Evolutionary conservation across 2,888 invertebrate species (phyloP), one percentile per base, ranked within the genome.

Genomic region (Stenotaenia linearis): DNA sequence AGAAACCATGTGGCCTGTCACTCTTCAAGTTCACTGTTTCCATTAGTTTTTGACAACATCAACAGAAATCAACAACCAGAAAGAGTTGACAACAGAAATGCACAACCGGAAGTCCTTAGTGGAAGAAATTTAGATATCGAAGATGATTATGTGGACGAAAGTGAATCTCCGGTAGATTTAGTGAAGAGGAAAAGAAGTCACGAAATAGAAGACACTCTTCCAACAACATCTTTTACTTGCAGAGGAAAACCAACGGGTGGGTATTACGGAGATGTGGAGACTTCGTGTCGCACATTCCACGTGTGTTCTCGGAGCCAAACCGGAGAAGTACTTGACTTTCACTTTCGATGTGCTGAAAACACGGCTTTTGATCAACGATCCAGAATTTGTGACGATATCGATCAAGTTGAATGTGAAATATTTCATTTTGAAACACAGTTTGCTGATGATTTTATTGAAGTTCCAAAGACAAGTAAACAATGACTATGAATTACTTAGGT

Each of bases 181-280:
- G 40, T 40, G 7, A 56, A 56, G 56, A 18, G 21, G 10, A 56
- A 56, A 21, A 18, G 56, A 21, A 56, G 56, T 21, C 21, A 56
- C 6, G 56, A 23, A 5, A 56, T 56, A 21, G 56, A 56, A 25
- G 78, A 78, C 6, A 3, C 3, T 25, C 28, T 78, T 7, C 78
- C 78, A 3, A 35, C 5, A 6, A 78, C 78, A 32, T 78, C 78
- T 32, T 78, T 78, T 35, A 69, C 78, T 12, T 78, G 78, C 37
- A 30, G 30, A 21, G 78, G 74, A 15, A 78, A 78, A 74, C 18
- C 21, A 35, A 25, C 18, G 3, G 69, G 61, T n/a, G 78, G 78
- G 9, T 78, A 78, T 21, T 78, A 21, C 25, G 78, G 74, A 1
- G 78, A 78, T 35, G 5, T 69, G 1, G 78, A 78, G 74, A 74